A percentile compares a stretch with the other conserved stretches of the same genome.
Conservation (phyloP, 2,888 invertebrate species). For the Lamellibrachia satsuma region DNA sequence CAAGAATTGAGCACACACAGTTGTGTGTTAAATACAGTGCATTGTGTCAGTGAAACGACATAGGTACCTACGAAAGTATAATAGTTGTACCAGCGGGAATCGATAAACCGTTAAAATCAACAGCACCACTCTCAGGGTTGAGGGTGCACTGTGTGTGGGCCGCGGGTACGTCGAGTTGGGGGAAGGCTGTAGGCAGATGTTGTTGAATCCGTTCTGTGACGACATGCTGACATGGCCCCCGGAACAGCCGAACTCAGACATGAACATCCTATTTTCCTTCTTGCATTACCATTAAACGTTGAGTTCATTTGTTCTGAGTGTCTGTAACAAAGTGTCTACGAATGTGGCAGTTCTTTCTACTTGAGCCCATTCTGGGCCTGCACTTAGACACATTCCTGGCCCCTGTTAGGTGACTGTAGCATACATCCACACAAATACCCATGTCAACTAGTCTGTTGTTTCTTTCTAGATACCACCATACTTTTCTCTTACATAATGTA, state of each 20-base stretch:
- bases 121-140: not conserved
- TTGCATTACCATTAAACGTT: not conserved
- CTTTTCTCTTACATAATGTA: not conserved
- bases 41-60: not conserved
- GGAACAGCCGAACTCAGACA: not conserved
- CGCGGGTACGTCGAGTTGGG: not conserved
- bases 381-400: not conserved
- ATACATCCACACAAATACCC: not conserved
- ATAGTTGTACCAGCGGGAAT: not conserved
- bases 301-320: slow-evolving; percentile 8
- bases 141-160: not conserved
- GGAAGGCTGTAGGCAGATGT: not conserved
- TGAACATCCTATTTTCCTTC: not conserved
- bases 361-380: not conserved
- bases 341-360: not conserved
- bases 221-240: not conserved
- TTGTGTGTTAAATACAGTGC: not conserved
- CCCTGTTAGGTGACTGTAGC: not conserved
- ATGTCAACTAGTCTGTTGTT: not conserved
- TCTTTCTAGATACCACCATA: not conserved
- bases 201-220: not conserved
- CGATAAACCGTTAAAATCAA: slow-evolving; percentile 13
- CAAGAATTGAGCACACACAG: not conserved
- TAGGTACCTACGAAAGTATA: not conserved
- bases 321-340: not conserved